Evolutionary conservation across 2,113 vertebrate species (phyloP).

Genomic region (Conger conger): DNA sequence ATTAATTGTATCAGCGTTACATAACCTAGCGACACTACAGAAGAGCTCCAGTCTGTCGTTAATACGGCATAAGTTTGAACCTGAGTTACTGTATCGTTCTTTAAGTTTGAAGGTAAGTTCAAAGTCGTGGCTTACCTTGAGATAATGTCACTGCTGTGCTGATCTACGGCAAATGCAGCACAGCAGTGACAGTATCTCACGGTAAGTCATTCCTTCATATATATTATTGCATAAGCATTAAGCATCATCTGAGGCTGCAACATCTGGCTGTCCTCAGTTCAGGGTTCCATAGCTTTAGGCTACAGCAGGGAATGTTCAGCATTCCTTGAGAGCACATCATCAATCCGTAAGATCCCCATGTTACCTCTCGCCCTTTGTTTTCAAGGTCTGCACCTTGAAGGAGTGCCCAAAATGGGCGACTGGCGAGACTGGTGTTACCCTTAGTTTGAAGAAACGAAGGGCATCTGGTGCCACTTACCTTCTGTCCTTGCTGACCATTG

Average conservation of each 20-base stretch:
- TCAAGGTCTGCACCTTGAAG: not conserved
- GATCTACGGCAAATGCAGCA: too few relatives aligned
- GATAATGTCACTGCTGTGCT: too few relatives aligned
- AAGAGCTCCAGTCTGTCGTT: too few relatives aligned
- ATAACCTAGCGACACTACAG: too few relatives aligned
- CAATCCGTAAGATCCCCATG: not conserved
- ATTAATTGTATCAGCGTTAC: too few relatives aligned
- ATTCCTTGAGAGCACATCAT: not conserved
- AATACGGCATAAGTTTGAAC: too few relatives aligned
- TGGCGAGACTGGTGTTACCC: not conserved
- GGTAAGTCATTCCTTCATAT: too few relatives aligned
- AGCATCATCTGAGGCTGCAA: not conserved
- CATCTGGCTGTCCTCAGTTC: not conserved
- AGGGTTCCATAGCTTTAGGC: not conserved
- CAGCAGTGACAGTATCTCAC: too few relatives aligned
- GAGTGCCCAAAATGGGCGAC: not conserved
- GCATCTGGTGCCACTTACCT: constrained; percentile 68
- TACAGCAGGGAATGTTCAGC: constrained; percentile 30
- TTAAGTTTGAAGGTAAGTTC: too few relatives aligned
- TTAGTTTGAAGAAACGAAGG: not conserved
- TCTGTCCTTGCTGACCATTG: constrained; percentile 75
- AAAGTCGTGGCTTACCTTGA: too few relatives aligned
- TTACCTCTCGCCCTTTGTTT: not conserved
- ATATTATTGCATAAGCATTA: too few relatives aligned
- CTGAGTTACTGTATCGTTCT: too few relatives aligned